These are phyloP conservation scores for Lichenostomus cassidix DNA, from an alignment of 2,113 vertebrate species.

Conservation along the genomic window DNA sequence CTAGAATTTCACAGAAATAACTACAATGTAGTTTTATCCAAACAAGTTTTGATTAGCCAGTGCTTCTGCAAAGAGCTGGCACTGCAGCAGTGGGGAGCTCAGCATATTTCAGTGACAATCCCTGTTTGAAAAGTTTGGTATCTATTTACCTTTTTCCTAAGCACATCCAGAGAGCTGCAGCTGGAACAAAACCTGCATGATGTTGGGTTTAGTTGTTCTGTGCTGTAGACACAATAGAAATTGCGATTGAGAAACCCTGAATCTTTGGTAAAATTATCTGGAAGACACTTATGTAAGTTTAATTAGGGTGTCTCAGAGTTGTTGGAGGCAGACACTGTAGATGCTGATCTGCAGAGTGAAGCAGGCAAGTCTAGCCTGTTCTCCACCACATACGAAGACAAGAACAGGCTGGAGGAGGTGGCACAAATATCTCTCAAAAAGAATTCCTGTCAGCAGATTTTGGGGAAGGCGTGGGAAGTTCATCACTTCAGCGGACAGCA, in stretches of 20 bases:
- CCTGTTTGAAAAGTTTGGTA: not conserved
- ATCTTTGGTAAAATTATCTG: not conserved
- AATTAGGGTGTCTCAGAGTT: not conserved
- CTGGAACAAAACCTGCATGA: not conserved
- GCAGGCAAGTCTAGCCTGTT: not conserved
- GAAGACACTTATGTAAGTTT: not conserved
- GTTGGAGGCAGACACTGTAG: not conserved
- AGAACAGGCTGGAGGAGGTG: constrained; percentile 31
- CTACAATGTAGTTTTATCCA: not conserved
- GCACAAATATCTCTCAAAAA: constrained; percentile 7
- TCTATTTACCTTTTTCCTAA: not conserved
- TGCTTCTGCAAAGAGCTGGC: not conserved
- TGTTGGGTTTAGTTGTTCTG: not conserved
- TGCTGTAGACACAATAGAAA: not conserved
- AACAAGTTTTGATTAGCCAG: not conserved
- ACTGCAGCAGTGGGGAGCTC: not conserved
- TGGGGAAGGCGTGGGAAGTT: constrained; percentile 10
- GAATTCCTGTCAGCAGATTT: not conserved
- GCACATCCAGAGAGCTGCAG: not conserved
- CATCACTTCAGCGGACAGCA: not conserved
- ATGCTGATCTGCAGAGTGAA: not conserved
- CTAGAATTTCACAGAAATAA: not conserved
- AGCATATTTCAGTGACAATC: not conserved
- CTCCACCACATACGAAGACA: not conserved
- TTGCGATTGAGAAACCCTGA: not conserved